Base-by-base conservation (phyloP, 2,888 invertebrate genomes). In the Diarsia rubi region DNA sequence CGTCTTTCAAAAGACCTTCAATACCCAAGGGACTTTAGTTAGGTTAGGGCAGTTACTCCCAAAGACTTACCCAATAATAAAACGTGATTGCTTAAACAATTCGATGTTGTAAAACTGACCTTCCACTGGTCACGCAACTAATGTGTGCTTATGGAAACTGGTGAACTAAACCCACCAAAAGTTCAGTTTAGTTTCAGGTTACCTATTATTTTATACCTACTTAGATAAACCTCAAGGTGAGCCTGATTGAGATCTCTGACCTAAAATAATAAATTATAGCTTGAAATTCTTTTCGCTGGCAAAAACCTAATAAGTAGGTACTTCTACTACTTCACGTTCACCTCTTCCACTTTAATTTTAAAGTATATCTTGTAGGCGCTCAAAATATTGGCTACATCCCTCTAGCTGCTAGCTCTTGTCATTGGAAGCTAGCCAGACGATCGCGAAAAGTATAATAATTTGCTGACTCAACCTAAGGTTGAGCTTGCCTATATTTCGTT, bases 391-490 rank as follows among this genome's bases (percentile, higher is more conserved):
- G 78, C 81, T 79, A 69, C 84, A 75, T 69, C 70, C 62, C 83
- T 65, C 78, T 70, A 81, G 70, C 82, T 75, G 59, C 77, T 73
- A 75, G 75, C 80, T 82, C 83, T 75, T 69, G 75, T 85, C 79
- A 84, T 88, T 89, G 89, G 89, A 86, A 73, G 72, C 73, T 42
- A 60, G 89, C 89, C 89, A 90, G 86, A 82, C 69, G 68, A 67
- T 75, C 72, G 82, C 75, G 81, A 85, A 85, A 79, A 85, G 75
- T 86, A 81, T 88, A 79, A 79, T 79, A 88, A 85, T 87, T 81
- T 81, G 86, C 88, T 85, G 87, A 88, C 77, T 78, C 84, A 70
- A 81, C 54, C 45, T 75, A 69, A 69, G 71, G 60, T 69, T 84
- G 82, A 74, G 69, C 72, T 76, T 80, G 73, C 80, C 73, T 81